Base-by-base conservation (phyloP, 2,888 invertebrate genomes). In the Melolontha melolontha region DNA sequence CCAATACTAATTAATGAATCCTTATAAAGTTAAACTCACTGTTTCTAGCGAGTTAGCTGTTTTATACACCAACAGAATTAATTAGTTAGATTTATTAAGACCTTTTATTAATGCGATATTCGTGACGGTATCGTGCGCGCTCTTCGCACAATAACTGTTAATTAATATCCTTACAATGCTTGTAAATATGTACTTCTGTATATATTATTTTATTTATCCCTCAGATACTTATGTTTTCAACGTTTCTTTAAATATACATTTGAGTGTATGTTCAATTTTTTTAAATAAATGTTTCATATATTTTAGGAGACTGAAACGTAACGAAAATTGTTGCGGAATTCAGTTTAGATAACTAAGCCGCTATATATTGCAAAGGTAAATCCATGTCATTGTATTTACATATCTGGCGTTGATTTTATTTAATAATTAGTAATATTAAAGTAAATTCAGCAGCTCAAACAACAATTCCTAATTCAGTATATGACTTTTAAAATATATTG, bases 81-180 rank as follows among this genome's bases (percentile, higher is more conserved):
- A 59, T 59, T 59, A 59, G 59, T 59, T 59, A 59, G 59, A 59
- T 59, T 59, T 59, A 59, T 59, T 59, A 59, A 59, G 59, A 47
- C 59, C 44, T 59, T 57, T 59, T 59, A 59, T 59, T 59, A 59
- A 59, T 59, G 59, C 59, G 59, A 59, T 59, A 59, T 59, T 47
- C 59, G 59, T 59, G 59, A 47, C 16, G 59, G 59, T 47, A 59
- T 34, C 16, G 47, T 2, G 29, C 57, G 44, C 27, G 44, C 47
- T 12, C 4, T 41, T 22, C 47, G 27, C 14, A 44, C 57, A 44
- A 44, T 59, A 44, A 59, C 44, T 59, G 59, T 47, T 59, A 59
- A 59, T 59, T 59, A 59, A 59, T 59, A 47, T 59, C 27, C 47
- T 16, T 17, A 34, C 22, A 47, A 10, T 47, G 14, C 44, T 27